phyloP scores from a whole-genome alignment of 2,797 vertebrate species.

The Cheirogaleus major region DNA sequence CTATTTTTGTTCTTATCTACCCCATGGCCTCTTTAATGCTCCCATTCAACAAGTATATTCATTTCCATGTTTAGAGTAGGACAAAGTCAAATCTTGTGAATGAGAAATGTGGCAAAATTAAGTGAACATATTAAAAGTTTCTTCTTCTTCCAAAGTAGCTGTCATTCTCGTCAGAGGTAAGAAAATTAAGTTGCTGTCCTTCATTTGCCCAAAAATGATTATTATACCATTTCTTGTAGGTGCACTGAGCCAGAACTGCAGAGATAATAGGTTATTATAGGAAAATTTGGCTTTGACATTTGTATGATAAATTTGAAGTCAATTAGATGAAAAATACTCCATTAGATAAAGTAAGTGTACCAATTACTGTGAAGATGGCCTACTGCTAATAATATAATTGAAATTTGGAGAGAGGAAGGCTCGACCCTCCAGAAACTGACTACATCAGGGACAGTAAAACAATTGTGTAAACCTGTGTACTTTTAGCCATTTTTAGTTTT shows the following conservation, averaged over 20 bases:
- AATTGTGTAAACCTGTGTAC: constrained; percentile 76
- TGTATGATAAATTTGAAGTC: constrained; percentile 88
- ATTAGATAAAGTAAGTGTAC: constrained; percentile 87
- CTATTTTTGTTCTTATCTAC: not conserved
- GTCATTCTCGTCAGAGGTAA: constrained; percentile 64
- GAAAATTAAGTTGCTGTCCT: constrained; percentile 81
- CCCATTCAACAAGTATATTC: not conserved
- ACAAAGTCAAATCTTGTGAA: constrained; percentile 34
- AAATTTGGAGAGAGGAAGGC: constrained; percentile 84
- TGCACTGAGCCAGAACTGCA: constrained; percentile 86
- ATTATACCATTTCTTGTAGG: constrained; percentile 78
- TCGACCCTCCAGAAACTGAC: constrained; percentile 73
- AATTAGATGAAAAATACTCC: constrained; percentile 88
- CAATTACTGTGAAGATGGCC: constrained; percentile 84
- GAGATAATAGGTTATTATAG: constrained; percentile 89
- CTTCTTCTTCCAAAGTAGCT: constrained; percentile 73
- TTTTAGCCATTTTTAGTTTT: constrained; percentile 60
- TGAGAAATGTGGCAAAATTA: constrained; percentile 68
- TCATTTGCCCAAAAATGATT: constrained; percentile 81
- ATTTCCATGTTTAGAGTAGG: not conserved
- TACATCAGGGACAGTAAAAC: constrained; percentile 60
- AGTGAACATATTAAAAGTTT: constrained; percentile 74
- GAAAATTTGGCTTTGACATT: constrained; percentile 87
- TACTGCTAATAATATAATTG: constrained; percentile 86
- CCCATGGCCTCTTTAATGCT: not conserved